These are phyloP conservation scores for Carcharodon carcharias DNA, from an alignment of 2,797 vertebrate species.

Conservation along the genomic window DNA sequence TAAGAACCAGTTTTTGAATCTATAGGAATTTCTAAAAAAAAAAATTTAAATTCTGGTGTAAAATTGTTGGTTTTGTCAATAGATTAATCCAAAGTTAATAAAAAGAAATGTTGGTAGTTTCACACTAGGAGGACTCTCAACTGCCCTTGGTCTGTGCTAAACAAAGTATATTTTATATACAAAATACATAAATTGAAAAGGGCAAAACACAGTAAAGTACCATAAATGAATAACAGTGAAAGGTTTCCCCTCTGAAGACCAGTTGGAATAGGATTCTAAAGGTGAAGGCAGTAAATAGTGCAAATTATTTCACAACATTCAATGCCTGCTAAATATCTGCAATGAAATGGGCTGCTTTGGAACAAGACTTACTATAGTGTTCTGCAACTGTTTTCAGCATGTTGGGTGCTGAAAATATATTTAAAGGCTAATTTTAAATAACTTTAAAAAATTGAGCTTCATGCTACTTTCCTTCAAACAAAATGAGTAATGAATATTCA, in stretches of 20 bases:
- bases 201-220: not conserved
- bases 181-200: not conserved
- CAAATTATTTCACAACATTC: not conserved
- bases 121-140: not conserved
- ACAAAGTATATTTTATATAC: not conserved
- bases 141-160: not conserved
- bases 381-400: conserved; percentile 2
- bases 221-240: not conserved
- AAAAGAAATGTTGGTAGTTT: not conserved
- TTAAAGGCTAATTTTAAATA: not conserved
- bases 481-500: conserved; percentile 29
- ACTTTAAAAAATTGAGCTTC: not conserved
- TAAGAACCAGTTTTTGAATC: not conserved
- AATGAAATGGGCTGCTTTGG: not conserved
- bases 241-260: not conserved
- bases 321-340: not conserved
- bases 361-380: not conserved
- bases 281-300: not conserved
- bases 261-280: not conserved
- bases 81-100: not conserved
- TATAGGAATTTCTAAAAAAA: not conserved
- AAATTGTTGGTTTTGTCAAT: no score
- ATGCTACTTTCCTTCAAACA: not conserved
- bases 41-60: not conserved
- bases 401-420: not conserved